phyloP scores from a whole-genome alignment of 1,140 invertebrate genomes.

The Planococcus citri region DNA sequence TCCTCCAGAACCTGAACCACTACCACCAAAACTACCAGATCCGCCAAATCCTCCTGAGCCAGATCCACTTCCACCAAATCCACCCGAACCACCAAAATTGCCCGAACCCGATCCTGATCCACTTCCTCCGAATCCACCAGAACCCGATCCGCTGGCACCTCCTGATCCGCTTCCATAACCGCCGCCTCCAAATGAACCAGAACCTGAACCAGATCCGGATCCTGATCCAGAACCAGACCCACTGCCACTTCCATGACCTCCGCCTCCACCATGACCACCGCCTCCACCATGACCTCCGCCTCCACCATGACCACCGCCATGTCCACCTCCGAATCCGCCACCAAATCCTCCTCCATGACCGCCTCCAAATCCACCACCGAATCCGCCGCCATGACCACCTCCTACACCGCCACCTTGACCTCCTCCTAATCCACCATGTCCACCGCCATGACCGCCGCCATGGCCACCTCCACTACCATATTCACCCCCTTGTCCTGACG shows the following conservation, averaged over 20 bases:
- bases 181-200: no score
- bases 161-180: no score
- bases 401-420: not conserved
- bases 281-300: not conserved
- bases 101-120: no score
- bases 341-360: conserved; percentile 1
- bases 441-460: not conserved
- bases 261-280: conserved; percentile 5
- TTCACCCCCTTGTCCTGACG: no score
- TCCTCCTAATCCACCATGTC: not conserved
- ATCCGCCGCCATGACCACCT: not conserved
- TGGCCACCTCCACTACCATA: not conserved
- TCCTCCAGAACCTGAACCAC: not conserved
- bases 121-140: no score
- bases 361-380: not conserved
- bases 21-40: not conserved
- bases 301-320: not conserved
- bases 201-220: not conserved
- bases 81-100: no score
- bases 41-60: no score
- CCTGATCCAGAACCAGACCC: not conserved
- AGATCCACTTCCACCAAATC: no score
- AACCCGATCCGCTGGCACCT: no score
- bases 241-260: not conserved
- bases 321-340: not conserved